Base-by-base conservation (phyloP, 2,888 invertebrate genomes). In the Cataglyphis livida region DNA sequence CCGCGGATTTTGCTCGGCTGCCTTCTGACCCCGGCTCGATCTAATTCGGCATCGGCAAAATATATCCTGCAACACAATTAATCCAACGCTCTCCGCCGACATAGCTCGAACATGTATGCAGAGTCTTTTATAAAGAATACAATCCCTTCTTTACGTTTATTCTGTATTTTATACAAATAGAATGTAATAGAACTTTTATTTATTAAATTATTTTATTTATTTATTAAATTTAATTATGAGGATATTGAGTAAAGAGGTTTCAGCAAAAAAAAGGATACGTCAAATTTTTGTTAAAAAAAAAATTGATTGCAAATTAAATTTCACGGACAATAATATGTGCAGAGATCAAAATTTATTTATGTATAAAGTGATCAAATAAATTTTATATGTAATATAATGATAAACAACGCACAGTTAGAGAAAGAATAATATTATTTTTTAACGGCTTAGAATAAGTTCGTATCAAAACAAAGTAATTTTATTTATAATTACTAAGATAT, bases 1-100 rank as follows among this genome's bases (percentile, higher is more conserved):
- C 83, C 70, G 41, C 84, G 81, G 81, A 84, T 83, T 83, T 86
- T 62, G 68, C 41, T n/a, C 48, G 59, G 65, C 21, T 66, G n/a
- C 81, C n/a, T 74, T 66, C 70, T 78, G 81, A 81, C 51, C 81
- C 38, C 28, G 41, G 35, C 25, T 35, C 59, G 59, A 79, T 79
- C 78, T 71, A 79, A 71, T 79, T 79, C 35, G 44, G 59, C 44
- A 78, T 57, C 71, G 78, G n/a, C 44, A 48, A 78, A 18, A 61
- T 79, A 38, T 71, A 79, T 28, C 61, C 44, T 35, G n/a, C 41
- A 28, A 70, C n/a, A 57, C 25, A 41, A 78, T 78, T 59, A 76
- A 9, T 44, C 25, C 12, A 10, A 66, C 4, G 18, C 44, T 18
- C n/a, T 66, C 15, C 5, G 28, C 54, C 38, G 28, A 44, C 48